Evolutionary conservation across 2,888 invertebrate species (phyloP), one percentile per base, ranked within the genome.

Genomic region (Diadromus collaris): DNA sequence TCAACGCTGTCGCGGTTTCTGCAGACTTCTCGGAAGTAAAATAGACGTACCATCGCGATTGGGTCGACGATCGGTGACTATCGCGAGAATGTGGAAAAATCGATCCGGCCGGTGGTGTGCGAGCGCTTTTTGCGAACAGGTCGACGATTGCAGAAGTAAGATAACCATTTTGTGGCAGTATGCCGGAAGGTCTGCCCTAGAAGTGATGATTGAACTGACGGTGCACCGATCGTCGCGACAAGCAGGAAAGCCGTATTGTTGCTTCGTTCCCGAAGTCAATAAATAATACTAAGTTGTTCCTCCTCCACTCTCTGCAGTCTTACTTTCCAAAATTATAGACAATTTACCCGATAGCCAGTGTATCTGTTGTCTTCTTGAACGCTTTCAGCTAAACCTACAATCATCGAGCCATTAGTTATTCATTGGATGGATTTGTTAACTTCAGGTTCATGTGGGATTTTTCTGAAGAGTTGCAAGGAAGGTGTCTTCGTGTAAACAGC

Each of bases 131-230:
- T 32, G n/a, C 56, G 32, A 29, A 32, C 56, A n/a, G 60, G 29
- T 51, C 54, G 51, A 48, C 19, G 13, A 27, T 32, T 13, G 27
- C 51, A 48, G 67, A 48, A 51, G 51, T 67, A 67, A 67, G 67
- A 67, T 67, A 67, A 67, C 67, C 32, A 51, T 32, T 41, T 41
- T 27, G 46, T 21, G 10, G 19, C 19, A 34, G 19, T 60, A 34
- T 60, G 34, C 32, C 60, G 34, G 32, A 34, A 60, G n/a, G 32
- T 34, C 60, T 56, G 60, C 32, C 34, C 32, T 21, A 60, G 34
- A 60, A 34, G 34, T 60, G 60, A 60, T 9, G 19, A 60, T 60
- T 34, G 60, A 21, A 34, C 38, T 41, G 38, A 41, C 27, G 27
- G 27, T 32, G 7, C 56, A 16, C 56, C 16, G 56, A 56, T 29